Evolutionary conservation across 2,888 invertebrate genomes (phyloP).

Genomic region (Ormia ochracea): DNA sequence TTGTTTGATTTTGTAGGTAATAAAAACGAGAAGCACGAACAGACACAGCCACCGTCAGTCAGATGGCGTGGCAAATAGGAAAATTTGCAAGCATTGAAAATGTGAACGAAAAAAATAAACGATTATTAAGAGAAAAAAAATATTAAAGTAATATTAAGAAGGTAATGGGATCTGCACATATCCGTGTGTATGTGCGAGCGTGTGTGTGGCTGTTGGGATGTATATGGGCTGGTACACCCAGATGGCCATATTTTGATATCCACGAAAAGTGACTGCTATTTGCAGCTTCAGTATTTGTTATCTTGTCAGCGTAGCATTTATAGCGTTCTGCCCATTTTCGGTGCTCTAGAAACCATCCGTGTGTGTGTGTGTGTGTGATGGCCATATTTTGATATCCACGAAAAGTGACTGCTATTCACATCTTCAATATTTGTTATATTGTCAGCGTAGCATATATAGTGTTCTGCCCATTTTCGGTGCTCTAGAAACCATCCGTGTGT

Average conservation of each 20-base stretch:
- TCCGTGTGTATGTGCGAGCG: background rate
- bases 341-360: too few species aligned
- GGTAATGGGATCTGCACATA: constrained; percentile 3
- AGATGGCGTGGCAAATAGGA: constrained; percentile 7
- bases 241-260: background rate
- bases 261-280: too few species aligned
- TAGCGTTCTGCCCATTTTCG: too few species aligned
- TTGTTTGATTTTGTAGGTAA: constrained; percentile 56
- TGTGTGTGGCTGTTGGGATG: background rate
- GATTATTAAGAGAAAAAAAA: constrained; percentile 11
- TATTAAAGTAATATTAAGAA: constrained; percentile 21
- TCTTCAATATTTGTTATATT: too few species aligned
- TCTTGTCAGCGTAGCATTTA: too few species aligned
- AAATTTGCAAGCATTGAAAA: constrained; percentile 38
- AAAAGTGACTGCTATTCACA: too few species aligned
- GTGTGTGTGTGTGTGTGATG: too few species aligned
- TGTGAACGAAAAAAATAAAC: constrained; percentile 7
- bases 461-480: too few species aligned
- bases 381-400: background rate
- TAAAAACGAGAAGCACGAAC: background rate
- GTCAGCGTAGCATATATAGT: too few species aligned
- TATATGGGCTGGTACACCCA: background rate
- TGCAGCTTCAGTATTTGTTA: too few species aligned
- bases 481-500: too few species aligned
- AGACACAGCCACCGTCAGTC: background rate